Evolutionary conservation across 2,797 vertebrate species (phyloP), one percentile per base, ranked within the genome.

Genomic region (Manis javanica): DNA sequence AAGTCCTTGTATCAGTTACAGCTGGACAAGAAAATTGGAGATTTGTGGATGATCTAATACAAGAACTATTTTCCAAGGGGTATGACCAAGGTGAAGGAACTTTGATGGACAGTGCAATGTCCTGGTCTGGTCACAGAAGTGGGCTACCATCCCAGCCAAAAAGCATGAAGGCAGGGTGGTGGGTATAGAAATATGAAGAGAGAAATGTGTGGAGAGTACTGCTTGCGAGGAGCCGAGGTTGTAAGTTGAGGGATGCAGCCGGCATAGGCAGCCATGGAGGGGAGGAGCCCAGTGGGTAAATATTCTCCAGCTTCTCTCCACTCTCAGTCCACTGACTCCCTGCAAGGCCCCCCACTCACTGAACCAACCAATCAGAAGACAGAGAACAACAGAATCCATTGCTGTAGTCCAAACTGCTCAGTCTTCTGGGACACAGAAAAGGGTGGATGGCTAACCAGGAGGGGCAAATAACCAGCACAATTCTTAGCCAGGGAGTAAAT

Each of bases 11-110:
- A 29, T 55, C 46, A 81, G 12, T 89, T 49, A 59, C 14, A 85
- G n/a, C 55, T 92, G 72, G n/a, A 77, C 31, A 61, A 74, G 42
- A n/a, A 74, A 61, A 77, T 7, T 90, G 15, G 59, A 64, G 78
- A 91, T 46, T 72, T 49, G 11, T 88, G 83, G 34, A n/a, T 18
- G 37, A 12, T 37, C 19, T 74, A 82, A 39, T 69, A 55, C 77
- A 90, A 90, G 13, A 83, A 74, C 23, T 87, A 57, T 68, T 94
- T 75, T 72, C 68, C 55, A 91, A 88, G 37, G 37, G 49, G 34
- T 19, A 8, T 92, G 46, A 13, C 7, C 13, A 96, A 12, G 21
- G 5, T 92, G 11, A 14, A 39, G 74, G 68, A 95, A 72, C 29
- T 66, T 0, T 18, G 37, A 78, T 69, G 26, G 26, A 19, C 49